Evolutionary conservation across 2,797 vertebrate species (phyloP).

Genomic region (Sphenopsis melanotis): DNA sequence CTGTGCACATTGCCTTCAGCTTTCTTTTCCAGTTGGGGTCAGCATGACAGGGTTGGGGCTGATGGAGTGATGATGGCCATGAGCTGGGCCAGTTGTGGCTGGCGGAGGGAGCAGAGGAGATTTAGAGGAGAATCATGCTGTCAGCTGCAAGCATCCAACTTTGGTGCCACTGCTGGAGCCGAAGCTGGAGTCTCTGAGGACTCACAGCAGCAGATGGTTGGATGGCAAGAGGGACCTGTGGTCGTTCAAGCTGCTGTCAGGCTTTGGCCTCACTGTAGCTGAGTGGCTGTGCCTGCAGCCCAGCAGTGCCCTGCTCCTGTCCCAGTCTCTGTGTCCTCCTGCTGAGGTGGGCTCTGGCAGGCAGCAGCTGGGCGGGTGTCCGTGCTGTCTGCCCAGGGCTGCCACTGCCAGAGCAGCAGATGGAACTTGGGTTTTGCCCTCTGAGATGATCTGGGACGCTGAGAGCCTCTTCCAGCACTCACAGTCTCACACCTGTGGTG

Average conservation of each 20-base stretch:
- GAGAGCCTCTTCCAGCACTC: neutral
- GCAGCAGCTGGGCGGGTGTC: accelerated
- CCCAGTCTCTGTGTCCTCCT: neutral
- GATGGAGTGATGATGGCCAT: accelerated
- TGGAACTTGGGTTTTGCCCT: neutral
- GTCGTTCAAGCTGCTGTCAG: accelerated
- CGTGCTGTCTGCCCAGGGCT: neutral
- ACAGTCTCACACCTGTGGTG: neutral
- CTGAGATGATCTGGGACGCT: accelerated
- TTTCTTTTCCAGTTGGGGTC: neutral
- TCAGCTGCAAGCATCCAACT: neutral
- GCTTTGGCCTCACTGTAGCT: neutral
- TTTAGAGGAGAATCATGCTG: no score
- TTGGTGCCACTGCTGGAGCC: neutral
- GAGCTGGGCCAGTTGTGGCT: neutral
- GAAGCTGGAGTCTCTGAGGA: neutral
- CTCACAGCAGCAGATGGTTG: neutral
- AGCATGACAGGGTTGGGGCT: accelerated
- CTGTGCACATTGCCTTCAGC: neutral
- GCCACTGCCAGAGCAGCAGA: neutral
- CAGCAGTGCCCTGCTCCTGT: accelerated
- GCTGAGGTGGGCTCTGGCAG: neutral
- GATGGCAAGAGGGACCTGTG: neutral
- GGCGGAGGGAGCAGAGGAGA: neutral
- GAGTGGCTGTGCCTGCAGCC: neutral